Base-by-base conservation (phyloP, 2,888 invertebrate species). In the Myopa tessellatipennis region DNA sequence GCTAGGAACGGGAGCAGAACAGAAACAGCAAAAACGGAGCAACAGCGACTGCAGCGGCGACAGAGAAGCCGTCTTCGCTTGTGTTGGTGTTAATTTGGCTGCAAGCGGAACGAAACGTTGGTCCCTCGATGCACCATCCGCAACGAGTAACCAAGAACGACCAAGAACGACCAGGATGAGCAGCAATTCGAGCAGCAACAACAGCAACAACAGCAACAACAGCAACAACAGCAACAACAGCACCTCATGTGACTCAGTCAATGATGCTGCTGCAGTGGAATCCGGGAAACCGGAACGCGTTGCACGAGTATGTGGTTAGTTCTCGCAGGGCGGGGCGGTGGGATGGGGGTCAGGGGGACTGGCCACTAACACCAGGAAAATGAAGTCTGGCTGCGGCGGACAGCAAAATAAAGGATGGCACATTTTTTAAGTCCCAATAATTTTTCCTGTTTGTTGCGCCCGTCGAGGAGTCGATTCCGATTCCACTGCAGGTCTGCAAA, bases 51-150 rank as follows among this genome's bases (percentile, higher is more conserved):
- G 60, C 60, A 72, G 40, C 61, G 63, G 68, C 71, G 50, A n/a
- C 55, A 72, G 34, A 52, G 55, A 70, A 70, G 40, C 67, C 70
- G 26, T 12, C 40, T n/a, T 4, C 18, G 60, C 38, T 38, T 52
- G 74, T 74, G 63, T 74, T 74, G 65, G 74, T 74, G 74, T 74
- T 74, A 74, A 36, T 65, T 52, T 34, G 74, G 65, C 73, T 70
- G 26, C 68, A 50, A 55, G 58, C 69, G 78, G 69, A 78, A 80
- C 70, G 78, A 63, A 76, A 78, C 76, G 79, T 81, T 67, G 63
- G 55, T 63, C 58, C 52, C 34, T 36, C 52, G 67, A 77, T 68
- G 58, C 65, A 36, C 79, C 78, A 79, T 79, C 80, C 78, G 79
- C 79, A 78, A 75, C 77, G 75, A 79, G 63, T 74, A 74, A 67